Conservation (phyloP, 2,888 invertebrate species). For the Yponomeuta sedellus region DNA sequence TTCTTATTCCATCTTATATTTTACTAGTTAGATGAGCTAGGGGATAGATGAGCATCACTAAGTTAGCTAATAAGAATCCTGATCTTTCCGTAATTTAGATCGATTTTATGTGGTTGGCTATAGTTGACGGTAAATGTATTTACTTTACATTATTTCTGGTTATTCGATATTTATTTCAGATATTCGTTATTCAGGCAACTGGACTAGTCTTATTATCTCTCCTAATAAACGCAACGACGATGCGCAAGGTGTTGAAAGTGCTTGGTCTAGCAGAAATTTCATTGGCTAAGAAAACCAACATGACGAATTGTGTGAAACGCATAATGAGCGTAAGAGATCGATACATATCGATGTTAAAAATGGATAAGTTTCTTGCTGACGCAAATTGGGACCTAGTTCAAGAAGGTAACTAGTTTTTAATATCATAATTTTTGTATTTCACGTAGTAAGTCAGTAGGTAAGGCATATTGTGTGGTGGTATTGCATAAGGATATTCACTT, state of each 20-base stretch:
- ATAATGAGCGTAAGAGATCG: constrained; percentile 64
- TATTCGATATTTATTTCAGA: constrained; percentile 31
- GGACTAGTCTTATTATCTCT: constrained; percentile 76
- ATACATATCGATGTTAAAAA: constrained; percentile 74
- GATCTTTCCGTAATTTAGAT: no score
- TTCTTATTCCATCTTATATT: not conserved
- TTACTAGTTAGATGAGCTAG: no score
- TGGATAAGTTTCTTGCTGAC: constrained; percentile 79
- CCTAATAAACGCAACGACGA: constrained; percentile 76
- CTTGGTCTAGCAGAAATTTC: constrained; percentile 72
- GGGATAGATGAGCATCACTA: no score
- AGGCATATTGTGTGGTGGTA: not conserved
- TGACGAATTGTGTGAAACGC: constrained; percentile 73
- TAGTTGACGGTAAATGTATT: no score
- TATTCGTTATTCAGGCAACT: constrained; percentile 74
- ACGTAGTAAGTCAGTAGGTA: not conserved
- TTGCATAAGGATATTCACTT: no score
- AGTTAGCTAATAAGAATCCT: no score
- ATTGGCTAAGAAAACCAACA: constrained; percentile 70
- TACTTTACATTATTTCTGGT: no score
- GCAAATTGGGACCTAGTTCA: constrained; percentile 79
- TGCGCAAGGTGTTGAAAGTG: constrained; percentile 63
- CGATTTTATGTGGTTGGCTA: no score
- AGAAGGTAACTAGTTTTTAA: constrained; percentile 33
- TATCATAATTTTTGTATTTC: not conserved